Percentiles rank a stretch among this genome's conserved stretches.
phyloP scores from a whole-genome alignment of 2,888 invertebrate species.

The Keiferia lycopersicella region DNA sequence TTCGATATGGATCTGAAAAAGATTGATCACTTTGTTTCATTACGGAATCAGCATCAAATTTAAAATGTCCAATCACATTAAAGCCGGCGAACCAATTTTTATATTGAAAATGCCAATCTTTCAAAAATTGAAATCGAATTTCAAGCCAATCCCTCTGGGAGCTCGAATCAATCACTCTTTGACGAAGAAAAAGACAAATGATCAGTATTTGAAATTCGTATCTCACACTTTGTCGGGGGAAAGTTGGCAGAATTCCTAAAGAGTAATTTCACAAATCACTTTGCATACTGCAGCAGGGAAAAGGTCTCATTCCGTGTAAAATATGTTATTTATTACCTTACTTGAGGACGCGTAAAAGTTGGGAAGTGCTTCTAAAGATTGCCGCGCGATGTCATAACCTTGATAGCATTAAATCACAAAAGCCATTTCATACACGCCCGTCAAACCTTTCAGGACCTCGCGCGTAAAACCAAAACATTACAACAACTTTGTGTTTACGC shows the following conservation, averaged over 20 bases:
- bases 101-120: constrained; percentile 32
- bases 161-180: constrained; percentile 27
- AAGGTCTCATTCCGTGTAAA: constrained; percentile 25
- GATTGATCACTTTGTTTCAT: constrained; percentile 9
- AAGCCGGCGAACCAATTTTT: constrained; percentile 16
- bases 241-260: constrained; percentile 26
- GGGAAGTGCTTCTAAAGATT: constrained; percentile 57
- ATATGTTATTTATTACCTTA: constrained; percentile 31
- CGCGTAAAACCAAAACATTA: background rate
- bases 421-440: constrained; percentile 49
- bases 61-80: constrained; percentile 6
- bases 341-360: constrained; percentile 47
- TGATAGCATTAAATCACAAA: constrained; percentile 66
- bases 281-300: constrained; percentile 27
- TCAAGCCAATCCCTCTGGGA: constrained; percentile 25
- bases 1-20: background rate
- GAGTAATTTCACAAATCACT: constrained; percentile 28
- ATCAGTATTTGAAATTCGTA: constrained; percentile 31
- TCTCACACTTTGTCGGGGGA: constrained; percentile 25
- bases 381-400: constrained; percentile 61
- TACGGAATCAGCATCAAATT: constrained; percentile 5
- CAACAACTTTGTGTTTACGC: background rate
- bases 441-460: constrained; percentile 46
- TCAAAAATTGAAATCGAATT: constrained; percentile 29
- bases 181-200: constrained; percentile 24